phyloP scores from a whole-genome alignment of 2,797 vertebrate species.

The Chaetophractus vellerosus region DNA sequence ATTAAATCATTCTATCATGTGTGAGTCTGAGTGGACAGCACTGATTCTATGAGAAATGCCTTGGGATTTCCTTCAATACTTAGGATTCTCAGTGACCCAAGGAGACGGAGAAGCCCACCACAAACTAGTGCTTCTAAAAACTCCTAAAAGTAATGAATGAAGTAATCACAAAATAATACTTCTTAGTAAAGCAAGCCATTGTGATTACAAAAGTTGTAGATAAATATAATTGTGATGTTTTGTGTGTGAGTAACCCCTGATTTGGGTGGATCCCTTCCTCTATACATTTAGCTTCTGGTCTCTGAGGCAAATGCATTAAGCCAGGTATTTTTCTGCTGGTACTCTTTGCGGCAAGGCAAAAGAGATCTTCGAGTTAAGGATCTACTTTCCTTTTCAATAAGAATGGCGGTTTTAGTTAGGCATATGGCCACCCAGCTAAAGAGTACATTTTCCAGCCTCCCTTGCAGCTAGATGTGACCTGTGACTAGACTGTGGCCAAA shows the following conservation, averaged over 20 bases:
- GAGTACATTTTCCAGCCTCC: background rate
- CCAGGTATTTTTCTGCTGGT: slow-evolving; percentile 13
- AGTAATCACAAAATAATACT: background rate
- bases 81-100: background rate
- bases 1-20: background rate
- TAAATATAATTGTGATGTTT: background rate
- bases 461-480: background rate
- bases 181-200: background rate
- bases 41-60: background rate
- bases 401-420: background rate
- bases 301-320: slow-evolving; percentile 20
- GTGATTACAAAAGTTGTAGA: background rate
- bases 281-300: slow-evolving; percentile 4
- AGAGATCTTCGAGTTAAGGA: background rate
- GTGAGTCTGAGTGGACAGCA: background rate
- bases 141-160: background rate
- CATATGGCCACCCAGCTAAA: background rate
- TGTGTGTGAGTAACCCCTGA: background rate
- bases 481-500: background rate
- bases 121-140: background rate
- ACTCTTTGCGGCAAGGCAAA: slow-evolving; percentile 8
- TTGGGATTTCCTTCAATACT: background rate
- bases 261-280: background rate
- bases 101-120: background rate
- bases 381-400: background rate